phyloP scores from a whole-genome alignment of 2,797 vertebrate species.

The Bovichtus diacanthus region DNA sequence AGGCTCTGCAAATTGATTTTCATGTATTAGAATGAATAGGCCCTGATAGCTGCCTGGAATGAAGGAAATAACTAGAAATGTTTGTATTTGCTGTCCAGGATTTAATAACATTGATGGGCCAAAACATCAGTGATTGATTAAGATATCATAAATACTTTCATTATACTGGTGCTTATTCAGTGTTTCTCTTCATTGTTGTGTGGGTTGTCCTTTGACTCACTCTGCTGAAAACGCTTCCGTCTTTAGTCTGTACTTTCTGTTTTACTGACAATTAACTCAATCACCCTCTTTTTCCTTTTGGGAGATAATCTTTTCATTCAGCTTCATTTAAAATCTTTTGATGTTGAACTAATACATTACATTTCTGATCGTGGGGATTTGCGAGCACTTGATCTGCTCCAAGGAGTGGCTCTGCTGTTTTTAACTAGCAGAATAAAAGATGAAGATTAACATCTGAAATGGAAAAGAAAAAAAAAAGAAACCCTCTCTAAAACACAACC shows the following conservation, averaged over 20 bases:
- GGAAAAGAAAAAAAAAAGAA: not conserved
- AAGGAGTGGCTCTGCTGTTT: not conserved
- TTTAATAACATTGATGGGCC: conserved; percentile 13
- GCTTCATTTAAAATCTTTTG: not conserved
- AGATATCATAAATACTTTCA: not conserved
- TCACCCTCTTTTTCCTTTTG: not conserved
- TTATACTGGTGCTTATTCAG: not conserved
- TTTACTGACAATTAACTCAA: conserved; percentile 5
- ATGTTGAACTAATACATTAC: conserved; percentile 7
- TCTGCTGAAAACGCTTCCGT: not conserved
- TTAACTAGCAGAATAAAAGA: not conserved
- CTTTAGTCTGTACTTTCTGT: not conserved
- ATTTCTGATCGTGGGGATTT: not conserved
- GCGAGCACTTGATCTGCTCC: conserved; percentile 2
- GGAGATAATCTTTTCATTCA: not conserved
- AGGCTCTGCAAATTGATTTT: conserved; percentile 18
- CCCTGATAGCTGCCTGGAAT: not conserved
- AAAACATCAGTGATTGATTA: conserved; percentile 8
- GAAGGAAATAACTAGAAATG: conserved; percentile 8
- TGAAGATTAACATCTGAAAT: conserved; percentile 6
- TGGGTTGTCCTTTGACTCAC: conserved; percentile 15
- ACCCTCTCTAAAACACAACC: not conserved
- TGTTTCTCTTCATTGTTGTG: not conserved
- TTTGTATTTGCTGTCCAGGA: not conserved
- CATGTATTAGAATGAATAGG: conserved; percentile 10